Conservation (phyloP, 2,888 invertebrate species). For the Trachelus iudaicus region DNA sequence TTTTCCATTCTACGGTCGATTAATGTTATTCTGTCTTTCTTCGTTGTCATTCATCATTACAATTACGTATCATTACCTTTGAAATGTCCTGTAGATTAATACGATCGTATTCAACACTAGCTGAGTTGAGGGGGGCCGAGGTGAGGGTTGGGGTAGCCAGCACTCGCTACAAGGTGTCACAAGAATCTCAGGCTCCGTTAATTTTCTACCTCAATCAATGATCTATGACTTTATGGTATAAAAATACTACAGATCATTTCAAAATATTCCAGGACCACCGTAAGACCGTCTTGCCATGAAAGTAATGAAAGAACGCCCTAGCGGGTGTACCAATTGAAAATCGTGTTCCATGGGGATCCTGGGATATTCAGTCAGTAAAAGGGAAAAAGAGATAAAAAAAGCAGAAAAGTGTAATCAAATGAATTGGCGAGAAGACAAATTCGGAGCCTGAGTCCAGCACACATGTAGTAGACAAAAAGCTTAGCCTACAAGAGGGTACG, state of each 20-base stretch:
- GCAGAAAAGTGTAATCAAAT: neutral
- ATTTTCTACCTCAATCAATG: constrained; percentile 33
- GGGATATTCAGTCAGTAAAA: neutral
- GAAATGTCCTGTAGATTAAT: constrained; percentile 8
- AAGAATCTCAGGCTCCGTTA: constrained; percentile 45
- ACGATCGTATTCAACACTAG: constrained; percentile 38
- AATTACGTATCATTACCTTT: neutral
- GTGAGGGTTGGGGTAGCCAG: constrained; percentile 61
- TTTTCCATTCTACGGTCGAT: neutral
- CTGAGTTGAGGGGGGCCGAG: constrained; percentile 64
- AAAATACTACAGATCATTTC: neutral
- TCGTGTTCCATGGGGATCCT: neutral
- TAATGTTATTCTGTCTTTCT: neutral
- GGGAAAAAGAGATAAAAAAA: neutral
- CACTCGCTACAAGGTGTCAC: constrained; percentile 56
- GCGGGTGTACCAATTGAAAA: neutral
- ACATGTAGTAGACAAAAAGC: constrained; percentile 46
- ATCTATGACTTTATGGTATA: neutral
- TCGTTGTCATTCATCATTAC: neutral
- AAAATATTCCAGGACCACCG: neutral
- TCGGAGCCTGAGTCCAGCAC: constrained; percentile 45
- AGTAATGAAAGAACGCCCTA: neutral
- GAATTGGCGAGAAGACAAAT: constrained; percentile 18
- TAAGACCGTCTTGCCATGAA: neutral
- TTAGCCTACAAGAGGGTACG: constrained; percentile 43